Evolutionary conservation across 2,113 vertebrate species (phyloP), one percentile per base, ranked within the genome.

Genomic region (Stercorarius parasiticus): DNA sequence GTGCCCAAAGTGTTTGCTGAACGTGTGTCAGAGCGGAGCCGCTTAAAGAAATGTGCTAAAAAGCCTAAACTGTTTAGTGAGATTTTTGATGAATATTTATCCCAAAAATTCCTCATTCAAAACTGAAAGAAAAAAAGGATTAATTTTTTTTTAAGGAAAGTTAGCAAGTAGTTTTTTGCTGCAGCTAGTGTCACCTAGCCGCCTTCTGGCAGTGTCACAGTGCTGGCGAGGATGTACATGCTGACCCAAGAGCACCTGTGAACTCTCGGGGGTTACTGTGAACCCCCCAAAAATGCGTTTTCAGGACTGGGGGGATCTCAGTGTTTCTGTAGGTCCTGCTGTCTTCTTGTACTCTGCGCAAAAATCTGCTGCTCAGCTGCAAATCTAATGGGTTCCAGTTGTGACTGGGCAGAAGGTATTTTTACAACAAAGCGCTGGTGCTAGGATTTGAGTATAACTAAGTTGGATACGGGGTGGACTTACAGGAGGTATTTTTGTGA

Each of bases 401-500:
- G 88, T 67, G 69, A 19, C 32, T 45, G 19, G 30, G 89, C 27
- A 4, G 10, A 76, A 94, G 58, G 49, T 72, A 42, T 76, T 92
- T 87, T 73, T 95, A 59, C 43, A 91, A 50, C 62, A 88, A 58
- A 91, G 78, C 10, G 43, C n/a, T 72, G 71, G 70, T 84, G 58
- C 52, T 59, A 10, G 4, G 61, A 65, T 38, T 93, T 69, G 65
- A 91, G 47, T 42, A 49, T 62, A 61, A 49, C 45, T 43, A 42
- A 38, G 29, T 6, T 94, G 82, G 38, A 79, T 88, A 92, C 15
- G 43, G 87, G 43, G 23, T 80, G 84, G 50, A 64, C 86, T 92
- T 97, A 82, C 14, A 66, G 50, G 70, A 84, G 53, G 38, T 80
- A 71, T 94, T 97, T 97, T 88, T 88, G 49, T 90, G 86, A 92